Conservation (phyloP, 2,113 vertebrate species). For the Polypterus senegalus region DNA sequence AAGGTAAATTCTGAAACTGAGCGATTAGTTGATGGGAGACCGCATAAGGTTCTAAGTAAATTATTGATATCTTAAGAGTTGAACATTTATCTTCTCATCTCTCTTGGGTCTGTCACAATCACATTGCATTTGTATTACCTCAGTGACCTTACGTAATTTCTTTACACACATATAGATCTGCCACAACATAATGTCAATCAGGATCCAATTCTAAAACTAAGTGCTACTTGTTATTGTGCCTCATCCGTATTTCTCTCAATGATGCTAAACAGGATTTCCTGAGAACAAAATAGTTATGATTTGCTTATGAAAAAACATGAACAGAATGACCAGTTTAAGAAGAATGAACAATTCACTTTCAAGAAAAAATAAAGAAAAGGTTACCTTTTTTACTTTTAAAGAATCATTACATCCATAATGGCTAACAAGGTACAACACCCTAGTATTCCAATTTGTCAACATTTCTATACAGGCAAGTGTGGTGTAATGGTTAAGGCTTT, state of each 20-base stretch:
- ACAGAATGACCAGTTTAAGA: neutral
- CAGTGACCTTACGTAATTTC: constrained; percentile 37
- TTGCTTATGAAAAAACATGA: constrained; percentile 1
- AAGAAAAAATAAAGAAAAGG: no score
- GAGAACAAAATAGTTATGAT: neutral
- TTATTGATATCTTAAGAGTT: constrained; percentile 44
- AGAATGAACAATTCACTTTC: no score
- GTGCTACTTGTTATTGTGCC: neutral
- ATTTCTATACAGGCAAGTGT: no score
- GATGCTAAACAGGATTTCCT: neutral
- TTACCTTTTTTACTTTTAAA: no score
- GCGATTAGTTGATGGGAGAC: constrained; percentile 1
- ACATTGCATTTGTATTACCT: constrained; percentile 49
- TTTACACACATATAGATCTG: constrained; percentile 28
- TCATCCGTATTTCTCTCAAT: neutral
- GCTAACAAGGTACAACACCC: no score
- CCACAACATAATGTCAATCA: constrained; percentile 22
- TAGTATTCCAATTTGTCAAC: no score
- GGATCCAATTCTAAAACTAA: constrained; percentile 8
- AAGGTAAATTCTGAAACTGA: constrained; percentile 23
- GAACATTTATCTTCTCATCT: constrained; percentile 38
- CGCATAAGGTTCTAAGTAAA: constrained; percentile 38
- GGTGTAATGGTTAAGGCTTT: no score
- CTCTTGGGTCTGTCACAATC: constrained; percentile 36
- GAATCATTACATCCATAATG: no score